Evolutionary conservation across 2,888 invertebrate genomes (phyloP).

Genomic region (Hoplodrina ambigua): DNA sequence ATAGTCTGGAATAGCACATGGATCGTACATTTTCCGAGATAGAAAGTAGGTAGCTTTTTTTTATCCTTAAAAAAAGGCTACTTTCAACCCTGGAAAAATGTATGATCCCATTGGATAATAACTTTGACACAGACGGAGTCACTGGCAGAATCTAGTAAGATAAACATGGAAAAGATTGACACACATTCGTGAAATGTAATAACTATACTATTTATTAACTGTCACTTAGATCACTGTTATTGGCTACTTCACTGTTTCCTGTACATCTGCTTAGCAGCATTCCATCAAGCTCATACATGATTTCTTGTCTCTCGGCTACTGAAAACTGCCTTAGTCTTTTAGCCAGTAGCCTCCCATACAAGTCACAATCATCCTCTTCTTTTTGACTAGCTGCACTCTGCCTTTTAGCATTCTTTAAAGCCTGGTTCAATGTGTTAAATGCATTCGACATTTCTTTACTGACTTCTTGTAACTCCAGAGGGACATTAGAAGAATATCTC

Average conservation of each 20-base stretch:
- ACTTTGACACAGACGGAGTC: too few relatives aligned
- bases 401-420: slow-evolving; percentile 39
- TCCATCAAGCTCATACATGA: slow-evolving; percentile 63
- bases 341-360: slow-evolving; percentile 60
- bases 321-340: slow-evolving; percentile 61
- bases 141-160: too few relatives aligned
- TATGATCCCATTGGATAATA: too few relatives aligned
- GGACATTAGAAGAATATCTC: slow-evolving; percentile 16
- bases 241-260: slow-evolving; percentile 20
- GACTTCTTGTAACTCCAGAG: slow-evolving; percentile 45
- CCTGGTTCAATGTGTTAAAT: slow-evolving; percentile 45
- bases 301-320: slow-evolving; percentile 58
- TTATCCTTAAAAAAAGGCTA: too few relatives aligned
- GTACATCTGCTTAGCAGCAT: slow-evolving; percentile 53
- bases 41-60: too few relatives aligned
- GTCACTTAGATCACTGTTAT: slow-evolving; percentile 47
- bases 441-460: slow-evolving; percentile 46
- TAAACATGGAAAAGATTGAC: too few relatives aligned
- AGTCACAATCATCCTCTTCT: slow-evolving; percentile 53
- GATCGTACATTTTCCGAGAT: too few relatives aligned
- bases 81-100: too few relatives aligned
- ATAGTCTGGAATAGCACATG: too few relatives aligned
- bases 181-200: neutral
- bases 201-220: slow-evolving; percentile 20
- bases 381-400: slow-evolving; percentile 3